Conservation (phyloP, 2,888 invertebrate species). For the Rosalia funebris region DNA sequence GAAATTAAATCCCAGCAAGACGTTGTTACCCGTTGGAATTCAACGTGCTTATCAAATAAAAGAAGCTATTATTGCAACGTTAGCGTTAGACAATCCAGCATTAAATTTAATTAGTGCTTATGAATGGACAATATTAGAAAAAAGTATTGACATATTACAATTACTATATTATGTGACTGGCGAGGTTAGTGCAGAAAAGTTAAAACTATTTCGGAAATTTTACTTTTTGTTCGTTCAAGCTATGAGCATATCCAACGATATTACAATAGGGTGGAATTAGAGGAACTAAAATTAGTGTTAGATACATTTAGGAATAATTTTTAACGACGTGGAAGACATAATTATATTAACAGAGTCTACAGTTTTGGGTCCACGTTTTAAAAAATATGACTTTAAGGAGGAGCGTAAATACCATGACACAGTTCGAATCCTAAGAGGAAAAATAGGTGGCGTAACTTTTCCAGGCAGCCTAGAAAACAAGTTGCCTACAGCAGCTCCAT, state of each 20-base stretch:
- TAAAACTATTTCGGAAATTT: background rate
- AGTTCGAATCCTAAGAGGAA: too few relatives aligned
- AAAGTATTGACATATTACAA: background rate
- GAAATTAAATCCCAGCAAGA: conserved; percentile 3
- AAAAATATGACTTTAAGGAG: too few relatives aligned
- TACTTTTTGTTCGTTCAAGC: background rate
- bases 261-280: too few relatives aligned
- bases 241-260: background rate
- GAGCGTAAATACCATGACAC: too few relatives aligned
- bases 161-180: background rate
- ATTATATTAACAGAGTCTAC: too few relatives aligned
- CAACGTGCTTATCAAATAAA: background rate
- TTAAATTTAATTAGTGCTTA: background rate
- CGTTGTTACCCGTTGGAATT: conserved; percentile 5
- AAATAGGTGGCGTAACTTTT: too few relatives aligned
- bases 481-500: too few relatives aligned
- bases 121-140: background rate
- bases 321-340: too few relatives aligned
- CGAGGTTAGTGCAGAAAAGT: background rate
- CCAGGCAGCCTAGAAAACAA: too few relatives aligned
- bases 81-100: background rate
- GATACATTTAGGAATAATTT: too few relatives aligned
- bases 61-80: background rate
- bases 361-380: too few relatives aligned
- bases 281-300: too few relatives aligned